Evolutionary conservation across 1,140 invertebrate species (phyloP).

Genomic region (Pachypeltis micranthus): DNA sequence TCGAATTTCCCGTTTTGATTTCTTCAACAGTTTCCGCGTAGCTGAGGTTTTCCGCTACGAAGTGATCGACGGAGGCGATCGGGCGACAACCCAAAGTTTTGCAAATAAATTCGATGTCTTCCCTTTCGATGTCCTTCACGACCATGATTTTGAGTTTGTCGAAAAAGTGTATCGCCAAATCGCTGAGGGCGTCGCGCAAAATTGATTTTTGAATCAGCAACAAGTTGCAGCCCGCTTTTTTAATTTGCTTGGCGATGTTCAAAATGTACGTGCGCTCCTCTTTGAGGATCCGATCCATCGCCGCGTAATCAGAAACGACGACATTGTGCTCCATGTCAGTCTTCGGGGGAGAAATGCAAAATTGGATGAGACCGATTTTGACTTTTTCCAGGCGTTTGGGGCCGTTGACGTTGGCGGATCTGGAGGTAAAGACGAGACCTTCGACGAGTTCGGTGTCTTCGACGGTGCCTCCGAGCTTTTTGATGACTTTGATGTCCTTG

Average conservation of each 20-base stretch:
- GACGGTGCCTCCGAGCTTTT: conserved; percentile 91
- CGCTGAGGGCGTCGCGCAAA: conserved; percentile 90
- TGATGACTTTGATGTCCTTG: conserved; percentile 88
- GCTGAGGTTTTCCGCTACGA: conserved; percentile 80
- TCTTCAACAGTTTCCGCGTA: conserved; percentile 92
- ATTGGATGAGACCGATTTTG: conserved; percentile 98
- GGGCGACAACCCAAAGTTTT: conserved; percentile 91
- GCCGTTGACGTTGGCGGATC: conserved; percentile 77
- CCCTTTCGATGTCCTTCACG: conserved; percentile 93
- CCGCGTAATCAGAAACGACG: conserved; percentile 94
- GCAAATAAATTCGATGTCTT: conserved; percentile 95
- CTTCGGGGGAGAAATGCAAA: conserved; percentile 98
- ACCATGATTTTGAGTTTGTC: conserved; percentile 99
- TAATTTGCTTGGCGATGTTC: conserved; percentile 98
- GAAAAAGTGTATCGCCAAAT: conserved; percentile 93
- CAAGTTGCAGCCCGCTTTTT: conserved; percentile 96
- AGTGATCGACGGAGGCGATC: conserved; percentile 97
- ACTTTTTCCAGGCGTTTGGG: conserved; percentile 92
- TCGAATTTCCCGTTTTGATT: conserved; percentile 74
- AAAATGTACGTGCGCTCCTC: conserved; percentile 97
- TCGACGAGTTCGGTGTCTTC: conserved; percentile 96
- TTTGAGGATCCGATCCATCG: conserved; percentile 97
- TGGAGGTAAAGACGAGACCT: conserved; percentile 87
- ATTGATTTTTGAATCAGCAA: conserved; percentile 98
- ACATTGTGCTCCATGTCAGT: conserved; percentile 99